These are phyloP conservation scores for Paraescarpia echinospica DNA, from an alignment of 1,140 invertebrate species.

Conservation along the genomic window DNA sequence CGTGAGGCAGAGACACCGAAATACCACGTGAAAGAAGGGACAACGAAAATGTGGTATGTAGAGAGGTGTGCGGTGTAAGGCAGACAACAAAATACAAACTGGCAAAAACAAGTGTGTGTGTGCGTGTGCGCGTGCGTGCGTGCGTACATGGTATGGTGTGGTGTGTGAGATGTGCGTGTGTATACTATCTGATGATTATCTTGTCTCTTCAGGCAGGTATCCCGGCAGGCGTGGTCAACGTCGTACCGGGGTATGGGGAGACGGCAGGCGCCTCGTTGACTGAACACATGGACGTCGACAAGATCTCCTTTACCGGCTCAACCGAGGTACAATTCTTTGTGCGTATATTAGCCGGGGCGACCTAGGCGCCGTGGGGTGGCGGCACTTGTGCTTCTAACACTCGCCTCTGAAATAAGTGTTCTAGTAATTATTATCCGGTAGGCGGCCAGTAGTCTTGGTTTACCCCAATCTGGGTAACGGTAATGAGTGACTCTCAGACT, in stretches of 20 bases:
- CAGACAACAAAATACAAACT: neutral
- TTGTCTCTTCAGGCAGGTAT: slow-evolving; percentile 70
- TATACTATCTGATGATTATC: neutral
- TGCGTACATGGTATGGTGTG: neutral
- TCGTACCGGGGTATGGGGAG: slow-evolving; percentile 82
- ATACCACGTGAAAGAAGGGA: neutral
- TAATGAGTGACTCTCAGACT: too few species aligned
- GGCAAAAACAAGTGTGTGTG: neutral
- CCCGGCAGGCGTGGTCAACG: slow-evolving; percentile 81
- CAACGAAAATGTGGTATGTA: neutral
- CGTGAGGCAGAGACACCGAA: neutral
- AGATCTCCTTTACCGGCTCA: slow-evolving; percentile 89
- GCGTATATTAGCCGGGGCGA: too few species aligned
- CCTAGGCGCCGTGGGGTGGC: too few species aligned
- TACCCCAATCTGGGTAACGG: too few species aligned
- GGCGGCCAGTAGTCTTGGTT: too few species aligned
- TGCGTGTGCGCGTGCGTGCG: slow-evolving; percentile 8
- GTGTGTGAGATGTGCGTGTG: neutral
- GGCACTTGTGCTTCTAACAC: too few species aligned
- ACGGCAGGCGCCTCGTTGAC: slow-evolving; percentile 76
- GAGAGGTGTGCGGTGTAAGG: neutral
- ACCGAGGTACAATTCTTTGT: slow-evolving; percentile 66
- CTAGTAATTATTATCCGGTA: too few species aligned
- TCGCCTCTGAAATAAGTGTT: too few species aligned
- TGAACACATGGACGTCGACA: slow-evolving; percentile 75